Percentiles rank a stretch among this genome's conserved stretches.
Conservation (phyloP, 53 echinoderm and acorn worm genomes). For the Apostichopus leukothele region DNA sequence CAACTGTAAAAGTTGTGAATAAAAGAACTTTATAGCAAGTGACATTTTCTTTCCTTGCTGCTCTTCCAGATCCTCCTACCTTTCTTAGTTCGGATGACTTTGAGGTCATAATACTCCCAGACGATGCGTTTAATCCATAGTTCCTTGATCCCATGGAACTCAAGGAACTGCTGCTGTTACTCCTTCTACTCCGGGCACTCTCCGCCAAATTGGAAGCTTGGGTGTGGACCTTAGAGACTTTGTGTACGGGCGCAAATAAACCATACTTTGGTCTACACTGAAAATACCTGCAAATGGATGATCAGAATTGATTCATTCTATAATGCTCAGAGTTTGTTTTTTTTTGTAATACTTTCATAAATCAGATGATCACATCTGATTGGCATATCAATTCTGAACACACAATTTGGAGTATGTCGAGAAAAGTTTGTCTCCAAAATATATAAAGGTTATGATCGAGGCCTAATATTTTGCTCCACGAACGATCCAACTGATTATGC, state of each 20-base stretch:
- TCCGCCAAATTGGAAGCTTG: slow-evolving; percentile 51
- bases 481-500: too few species aligned
- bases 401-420: too few species aligned
- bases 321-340: too few species aligned
- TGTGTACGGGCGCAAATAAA: slow-evolving; percentile 96
- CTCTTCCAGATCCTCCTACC: slow-evolving; percentile 19
- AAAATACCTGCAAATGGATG: slow-evolving; percentile 71
- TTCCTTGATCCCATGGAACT: slow-evolving; percentile 90
- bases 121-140: slow-evolving; percentile 50
- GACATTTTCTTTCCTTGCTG: too few species aligned
- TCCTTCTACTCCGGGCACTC: slow-evolving; percentile 61
- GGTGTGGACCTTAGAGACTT: slow-evolving; percentile 86
- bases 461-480: too few species aligned
- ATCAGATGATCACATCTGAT: too few species aligned
- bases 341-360: too few species aligned
- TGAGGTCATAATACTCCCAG: slow-evolving; percentile 49
- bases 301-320: not conserved
- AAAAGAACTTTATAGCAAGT: too few species aligned
- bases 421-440: too few species aligned
- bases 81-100: slow-evolving; percentile 52
- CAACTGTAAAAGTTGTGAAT: too few species aligned
- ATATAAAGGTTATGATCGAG: too few species aligned
- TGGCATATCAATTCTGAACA: too few species aligned
- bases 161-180: slow-evolving; percentile 89
- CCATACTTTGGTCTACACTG: slow-evolving; percentile 91